These are phyloP conservation scores for Enchytraeus crypticus DNA, from an alignment of 2,888 invertebrate species.

Conservation along the genomic window DNA sequence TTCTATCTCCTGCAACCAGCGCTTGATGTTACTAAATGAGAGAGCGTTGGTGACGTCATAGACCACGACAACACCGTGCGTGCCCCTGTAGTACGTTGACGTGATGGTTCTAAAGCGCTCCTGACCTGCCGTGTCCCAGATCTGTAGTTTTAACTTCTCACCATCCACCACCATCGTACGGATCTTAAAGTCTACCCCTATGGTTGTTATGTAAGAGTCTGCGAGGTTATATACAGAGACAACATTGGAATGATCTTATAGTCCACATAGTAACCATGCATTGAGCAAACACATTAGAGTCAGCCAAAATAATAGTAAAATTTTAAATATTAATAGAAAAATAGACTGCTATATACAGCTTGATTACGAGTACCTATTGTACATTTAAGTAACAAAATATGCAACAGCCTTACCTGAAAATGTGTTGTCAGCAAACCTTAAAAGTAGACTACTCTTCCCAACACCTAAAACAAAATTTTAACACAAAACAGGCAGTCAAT, in stretches of 20 bases:
- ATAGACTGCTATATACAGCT: no score
- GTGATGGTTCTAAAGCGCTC: constrained; percentile 69
- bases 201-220: constrained; percentile 78
- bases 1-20: constrained; percentile 98
- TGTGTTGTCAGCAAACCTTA: constrained; percentile 95
- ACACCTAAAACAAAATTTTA: constrained; percentile 63
- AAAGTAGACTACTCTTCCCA: constrained; percentile 90
- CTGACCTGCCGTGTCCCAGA: constrained; percentile 63
- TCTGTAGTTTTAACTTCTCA: constrained; percentile 55
- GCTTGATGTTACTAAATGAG: constrained; percentile 95
- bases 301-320: no score
- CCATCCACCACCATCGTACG: constrained; percentile 65
- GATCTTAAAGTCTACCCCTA: constrained; percentile 99
- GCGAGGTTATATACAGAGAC: constrained; percentile 13
- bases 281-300: no score
- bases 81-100: constrained; percentile 96
- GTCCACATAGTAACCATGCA: no score
- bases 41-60: constrained; percentile 98
- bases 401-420: constrained; percentile 73
- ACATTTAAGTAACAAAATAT: background rate
- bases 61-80: constrained; percentile 97
- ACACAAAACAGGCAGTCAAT: background rate
- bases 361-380: no score
- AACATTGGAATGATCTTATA: background rate
- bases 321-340: no score